A percentile compares a stretch with the other conserved stretches of the same genome.
These are phyloP conservation scores for Pandemis cinnamomeana DNA, from an alignment of 2,888 invertebrate species.

Conservation along the genomic window DNA sequence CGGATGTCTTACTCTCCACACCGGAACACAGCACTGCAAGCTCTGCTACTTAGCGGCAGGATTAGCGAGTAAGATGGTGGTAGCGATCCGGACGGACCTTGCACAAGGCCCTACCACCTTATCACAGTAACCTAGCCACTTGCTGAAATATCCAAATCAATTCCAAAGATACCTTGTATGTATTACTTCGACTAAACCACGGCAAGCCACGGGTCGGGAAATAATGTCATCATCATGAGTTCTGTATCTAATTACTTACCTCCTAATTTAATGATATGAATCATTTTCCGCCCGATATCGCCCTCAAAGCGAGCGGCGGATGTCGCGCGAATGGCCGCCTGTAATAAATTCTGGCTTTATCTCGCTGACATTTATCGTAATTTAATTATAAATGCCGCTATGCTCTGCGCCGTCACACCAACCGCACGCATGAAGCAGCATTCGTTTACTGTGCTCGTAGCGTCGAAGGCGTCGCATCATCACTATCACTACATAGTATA, in stretches of 20 bases:
- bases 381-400: slow-evolving; percentile 66
- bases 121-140: no score
- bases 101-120: no score
- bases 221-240: background rate
- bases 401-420: slow-evolving; percentile 10
- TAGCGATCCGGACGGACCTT: no score
- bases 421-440: slow-evolving; percentile 1
- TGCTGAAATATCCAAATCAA: no score
- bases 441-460: no score
- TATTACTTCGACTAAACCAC: background rate
- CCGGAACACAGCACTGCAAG: no score
- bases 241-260: background rate
- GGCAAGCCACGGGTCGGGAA: background rate
- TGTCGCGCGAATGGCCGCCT: slow-evolving; percentile 22
- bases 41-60: no score
- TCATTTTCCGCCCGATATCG: slow-evolving; percentile 20
- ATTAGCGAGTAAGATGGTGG: no score
- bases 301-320: slow-evolving; percentile 27
- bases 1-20: no score
- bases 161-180: no score
- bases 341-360: slow-evolving; percentile 60
- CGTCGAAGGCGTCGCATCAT: no score
- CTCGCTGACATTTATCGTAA: slow-evolving; percentile 66
- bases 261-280: slow-evolving; percentile 7
- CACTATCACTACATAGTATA: no score